phyloP scores from a whole-genome alignment of 2,888 invertebrate genomes.

The Oxystoma pomonae region DNA sequence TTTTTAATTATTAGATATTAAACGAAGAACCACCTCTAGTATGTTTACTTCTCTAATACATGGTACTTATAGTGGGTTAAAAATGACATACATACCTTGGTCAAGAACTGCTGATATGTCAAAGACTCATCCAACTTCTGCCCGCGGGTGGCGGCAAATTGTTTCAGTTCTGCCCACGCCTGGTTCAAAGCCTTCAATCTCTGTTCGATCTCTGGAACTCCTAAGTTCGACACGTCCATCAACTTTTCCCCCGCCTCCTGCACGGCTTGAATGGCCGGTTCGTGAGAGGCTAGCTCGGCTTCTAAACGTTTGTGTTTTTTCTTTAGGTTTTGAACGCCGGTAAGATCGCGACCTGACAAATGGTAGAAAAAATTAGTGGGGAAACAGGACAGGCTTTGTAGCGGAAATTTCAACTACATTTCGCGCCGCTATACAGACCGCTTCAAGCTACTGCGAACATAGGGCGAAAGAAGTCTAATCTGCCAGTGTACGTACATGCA shows the following conservation, averaged over 20 bases:
- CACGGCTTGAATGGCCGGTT: conserved; percentile 93
- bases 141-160: conserved; percentile 80
- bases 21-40: no score
- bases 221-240: conserved; percentile 90
- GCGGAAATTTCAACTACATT: no score
- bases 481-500: no score
- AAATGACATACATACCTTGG: conserved; percentile 67
- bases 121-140: conserved; percentile 96
- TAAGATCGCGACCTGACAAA: conserved; percentile 94
- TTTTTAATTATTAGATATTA: no score
- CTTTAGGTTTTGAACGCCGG: conserved; percentile 96
- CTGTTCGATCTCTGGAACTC: conserved; percentile 89
- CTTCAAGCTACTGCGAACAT: no score
- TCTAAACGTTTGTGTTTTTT: conserved; percentile 99
- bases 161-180: conserved; percentile 92
- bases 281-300: conserved; percentile 94
- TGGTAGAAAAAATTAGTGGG: background rate
- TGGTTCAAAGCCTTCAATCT: conserved; percentile 78
- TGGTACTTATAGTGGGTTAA: no score
- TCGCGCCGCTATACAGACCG: no score
- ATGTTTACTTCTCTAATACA: no score
- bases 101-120: conserved; percentile 95
- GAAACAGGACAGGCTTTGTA: no score
- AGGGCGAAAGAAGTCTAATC: no score
- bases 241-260: conserved; percentile 86